Evolutionary conservation across 2,797 vertebrate species (phyloP), one percentile per base, ranked within the genome.

Genomic region (Syngnathus rostellatus): DNA sequence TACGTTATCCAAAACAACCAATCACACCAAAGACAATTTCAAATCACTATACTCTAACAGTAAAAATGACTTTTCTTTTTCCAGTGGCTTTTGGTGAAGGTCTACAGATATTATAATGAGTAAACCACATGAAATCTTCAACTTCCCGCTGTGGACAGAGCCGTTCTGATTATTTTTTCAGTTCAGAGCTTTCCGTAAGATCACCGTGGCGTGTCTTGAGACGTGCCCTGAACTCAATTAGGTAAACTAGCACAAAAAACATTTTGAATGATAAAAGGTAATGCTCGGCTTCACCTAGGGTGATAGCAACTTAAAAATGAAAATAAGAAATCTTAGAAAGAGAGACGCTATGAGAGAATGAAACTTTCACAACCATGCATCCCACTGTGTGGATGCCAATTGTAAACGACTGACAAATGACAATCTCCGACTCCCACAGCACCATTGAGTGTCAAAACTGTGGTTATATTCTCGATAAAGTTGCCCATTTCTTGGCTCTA

Each of bases 221-320:
- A 59, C 57, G 17, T 41, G 19, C 59, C 59, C 59, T 61, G 59
- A 40, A 41, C 39, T 61, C 19, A 41, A 41, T 61, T 11, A 23
- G 19, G 9, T 61, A 19, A 40, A n/a, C 58, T 21, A 41, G 3
- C 59, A 14, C 19, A 61, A 21, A 61, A 41, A 11, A 23, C 8
- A 11, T 38, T 10, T 10, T 21, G 19, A 2, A 21, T n/a, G 5
- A 41, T 61, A 6, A 8, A 61, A n/a, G 19, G 9, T n/a, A 61
- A n/a, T n/a, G 55, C 55, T 38, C 55, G 19, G 16, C 16, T 37
- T 58, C 55, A 38, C 31, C 25, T 14, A 12, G 38, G 14, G 55
- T 40, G 38, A 60, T 21, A 23, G 21, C 53, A 41, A 61, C 58
- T 61, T 12, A 10, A 23, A 40, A 41, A 41, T 43, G 17, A 38